Percentiles rank a stretch among this genome's conserved stretches.
Conservation (phyloP, 1,140 invertebrate genomes). For the Trachymyrmex septentrionalis region DNA sequence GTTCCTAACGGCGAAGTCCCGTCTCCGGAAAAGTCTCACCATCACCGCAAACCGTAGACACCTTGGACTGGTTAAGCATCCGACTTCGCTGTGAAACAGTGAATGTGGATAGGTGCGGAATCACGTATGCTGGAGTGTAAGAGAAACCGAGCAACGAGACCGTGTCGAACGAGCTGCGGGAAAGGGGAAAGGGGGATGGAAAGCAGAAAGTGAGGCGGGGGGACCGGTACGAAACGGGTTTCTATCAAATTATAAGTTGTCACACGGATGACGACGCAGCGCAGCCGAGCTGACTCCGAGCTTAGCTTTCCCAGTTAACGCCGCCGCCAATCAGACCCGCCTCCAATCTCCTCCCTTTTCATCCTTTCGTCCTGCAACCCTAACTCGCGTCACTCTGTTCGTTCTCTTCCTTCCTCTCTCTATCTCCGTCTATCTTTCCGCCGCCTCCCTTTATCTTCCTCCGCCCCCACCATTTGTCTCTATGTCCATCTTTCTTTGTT, state of each 20-base stretch:
- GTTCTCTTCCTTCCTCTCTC: constrained; percentile 69
- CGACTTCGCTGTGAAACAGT: not conserved
- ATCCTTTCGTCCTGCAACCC: constrained; percentile 59
- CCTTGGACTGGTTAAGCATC: constrained; percentile 33
- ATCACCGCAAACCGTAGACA: constrained; percentile 45
- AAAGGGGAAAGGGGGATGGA: constrained; percentile 26
- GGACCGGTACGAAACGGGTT: constrained; percentile 69
- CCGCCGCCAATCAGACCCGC: constrained; percentile 78
- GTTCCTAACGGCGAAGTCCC: not conserved
- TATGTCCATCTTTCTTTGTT: constrained; percentile 33
- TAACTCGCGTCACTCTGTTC: constrained; percentile 54
- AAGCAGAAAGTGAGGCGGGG: constrained; percentile 48
- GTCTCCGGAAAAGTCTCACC: constrained; percentile 46
- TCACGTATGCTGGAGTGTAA: not conserved
- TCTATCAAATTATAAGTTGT: constrained; percentile 84
- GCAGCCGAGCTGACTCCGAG: constrained; percentile 74
- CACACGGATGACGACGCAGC: constrained; percentile 80
- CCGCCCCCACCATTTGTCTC: constrained; percentile 20
- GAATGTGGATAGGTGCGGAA: constrained; percentile 5
- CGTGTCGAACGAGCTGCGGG: constrained; percentile 8
- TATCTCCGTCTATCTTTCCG: constrained; percentile 55
- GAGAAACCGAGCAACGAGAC: constrained; percentile 24
- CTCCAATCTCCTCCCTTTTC: constrained; percentile 56
- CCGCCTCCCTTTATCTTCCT: constrained; percentile 36
- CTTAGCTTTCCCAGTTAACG: constrained; percentile 81